phyloP scores from a whole-genome alignment of 2,797 vertebrate genomes.

The Anabacerthia variegaticeps region DNA sequence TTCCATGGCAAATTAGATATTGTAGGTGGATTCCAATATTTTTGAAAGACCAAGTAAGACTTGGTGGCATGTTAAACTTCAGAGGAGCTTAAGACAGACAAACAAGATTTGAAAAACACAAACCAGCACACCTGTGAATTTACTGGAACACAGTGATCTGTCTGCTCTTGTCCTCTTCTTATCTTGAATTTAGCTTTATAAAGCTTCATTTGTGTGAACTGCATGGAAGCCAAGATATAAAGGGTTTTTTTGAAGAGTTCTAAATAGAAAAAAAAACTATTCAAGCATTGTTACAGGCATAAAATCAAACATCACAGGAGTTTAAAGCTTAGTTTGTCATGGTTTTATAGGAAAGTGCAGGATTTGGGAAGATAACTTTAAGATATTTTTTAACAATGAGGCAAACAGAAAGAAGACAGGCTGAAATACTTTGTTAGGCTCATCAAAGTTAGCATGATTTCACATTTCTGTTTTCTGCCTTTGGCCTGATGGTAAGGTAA shows the following conservation, averaged over 20 bases:
- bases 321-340: not conserved
- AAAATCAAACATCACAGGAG: not conserved
- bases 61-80: not conserved
- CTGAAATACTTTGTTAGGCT: not conserved
- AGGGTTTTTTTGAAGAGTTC: not conserved
- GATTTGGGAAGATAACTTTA: not conserved
- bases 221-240: not conserved
- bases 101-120: not conserved
- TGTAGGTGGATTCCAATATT: not conserved
- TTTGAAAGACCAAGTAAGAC: not conserved
- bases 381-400: not conserved
- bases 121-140: conserved; percentile 1
- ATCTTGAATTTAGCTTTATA: conserved; percentile 3
- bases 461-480: not conserved
- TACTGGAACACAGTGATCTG: not conserved
- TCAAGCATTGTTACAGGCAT: not conserved
- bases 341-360: not conserved
- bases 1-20: conserved; percentile 22
- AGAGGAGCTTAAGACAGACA: not conserved
- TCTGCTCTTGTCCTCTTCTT: conserved; percentile 15
- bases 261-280: not conserved
- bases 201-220: conserved; percentile 11
- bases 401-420: not conserved
- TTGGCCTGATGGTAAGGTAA: not conserved
- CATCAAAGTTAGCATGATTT: not conserved